A percentile compares a stretch with the other conserved stretches of the same genome.
phyloP scores from a whole-genome alignment of 2,797 vertebrate genomes.

The Hoplostethus atlanticus region DNA sequence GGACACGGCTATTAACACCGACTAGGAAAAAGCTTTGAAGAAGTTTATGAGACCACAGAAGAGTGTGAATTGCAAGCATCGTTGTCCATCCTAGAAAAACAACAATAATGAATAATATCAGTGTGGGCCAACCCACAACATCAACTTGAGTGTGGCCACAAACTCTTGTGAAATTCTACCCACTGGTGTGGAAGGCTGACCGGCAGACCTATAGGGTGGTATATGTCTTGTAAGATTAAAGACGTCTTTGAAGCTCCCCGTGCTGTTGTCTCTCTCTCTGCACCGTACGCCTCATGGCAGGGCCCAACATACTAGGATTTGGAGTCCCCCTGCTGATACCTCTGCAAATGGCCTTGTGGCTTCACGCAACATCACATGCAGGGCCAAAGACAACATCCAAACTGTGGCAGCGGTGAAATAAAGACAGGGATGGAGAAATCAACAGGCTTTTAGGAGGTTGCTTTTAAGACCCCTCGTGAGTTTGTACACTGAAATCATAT shows the following conservation, averaged over 20 bases:
- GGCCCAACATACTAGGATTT: slow-evolving; percentile 25
- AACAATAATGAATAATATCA: slow-evolving; percentile 30
- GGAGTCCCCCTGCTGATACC: slow-evolving; percentile 57
- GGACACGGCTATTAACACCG: slow-evolving; percentile 54
- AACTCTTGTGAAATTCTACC: slow-evolving; percentile 52
- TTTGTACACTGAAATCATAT: slow-evolving; percentile 41
- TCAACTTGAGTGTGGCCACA: slow-evolving; percentile 17
- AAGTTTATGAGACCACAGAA: slow-evolving; percentile 51
- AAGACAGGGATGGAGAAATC: slow-evolving; percentile 46
- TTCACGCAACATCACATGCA: slow-evolving; percentile 58
- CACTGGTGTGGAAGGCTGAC: slow-evolving; percentile 10
- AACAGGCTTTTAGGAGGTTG: slow-evolving; percentile 19
- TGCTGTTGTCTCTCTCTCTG: slow-evolving; percentile 19
- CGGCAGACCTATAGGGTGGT: neutral
- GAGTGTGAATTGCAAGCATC: slow-evolving; percentile 46
- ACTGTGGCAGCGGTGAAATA: slow-evolving; percentile 53
- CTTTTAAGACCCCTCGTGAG: slow-evolving; percentile 33
- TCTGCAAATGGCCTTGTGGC: slow-evolving; percentile 67
- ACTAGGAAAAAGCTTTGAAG: slow-evolving; percentile 52
- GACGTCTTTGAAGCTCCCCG: slow-evolving; percentile 7
- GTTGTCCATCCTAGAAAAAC: slow-evolving; percentile 32
- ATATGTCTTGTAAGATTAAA: slow-evolving; percentile 8
- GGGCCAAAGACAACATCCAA: slow-evolving; percentile 66
- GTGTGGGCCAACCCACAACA: slow-evolving; percentile 16
- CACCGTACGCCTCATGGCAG: neutral